A percentile compares a stretch with the other conserved stretches of the same genome.
Conservation (phyloP, 2,888 invertebrate species). For the Auanema sp. region DNA sequence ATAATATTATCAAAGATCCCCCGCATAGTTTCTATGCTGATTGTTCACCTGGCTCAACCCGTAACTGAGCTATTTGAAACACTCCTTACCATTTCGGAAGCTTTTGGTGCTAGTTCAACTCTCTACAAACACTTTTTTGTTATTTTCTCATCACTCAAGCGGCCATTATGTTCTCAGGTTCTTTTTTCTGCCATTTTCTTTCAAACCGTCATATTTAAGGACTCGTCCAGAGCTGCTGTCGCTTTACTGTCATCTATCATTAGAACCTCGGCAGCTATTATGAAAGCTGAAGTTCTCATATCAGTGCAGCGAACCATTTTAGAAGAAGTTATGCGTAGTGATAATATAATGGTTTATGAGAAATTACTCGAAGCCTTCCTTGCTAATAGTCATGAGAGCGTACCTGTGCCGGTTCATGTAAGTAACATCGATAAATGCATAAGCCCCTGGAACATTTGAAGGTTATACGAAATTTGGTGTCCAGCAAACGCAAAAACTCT, state of each 20-base stretch:
- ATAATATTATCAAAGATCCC: too few species aligned
- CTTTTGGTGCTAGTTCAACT: conserved; percentile 30
- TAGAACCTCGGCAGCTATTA: conserved; percentile 20
- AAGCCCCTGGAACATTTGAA: background rate
- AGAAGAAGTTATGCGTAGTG: conserved; percentile 14
- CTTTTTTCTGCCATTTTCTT: background rate
- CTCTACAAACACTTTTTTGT: conserved; percentile 38
- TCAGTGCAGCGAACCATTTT: conserved; percentile 32
- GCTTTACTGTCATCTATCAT: conserved; percentile 26
- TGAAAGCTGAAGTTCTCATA: conserved; percentile 33
- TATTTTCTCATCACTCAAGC: conserved; percentile 28
- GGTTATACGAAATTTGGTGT: conserved; percentile 3
- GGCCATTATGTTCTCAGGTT: conserved; percentile 25
- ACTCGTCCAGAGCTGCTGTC: conserved; percentile 22
- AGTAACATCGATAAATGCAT: conserved; percentile 10
- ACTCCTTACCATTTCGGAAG: conserved; percentile 21
- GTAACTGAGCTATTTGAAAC: conserved; percentile 27
- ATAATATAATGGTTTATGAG: conserved; percentile 21
- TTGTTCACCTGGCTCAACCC: conserved; percentile 23
- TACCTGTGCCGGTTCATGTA: conserved; percentile 45
- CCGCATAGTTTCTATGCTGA: conserved; percentile 28
- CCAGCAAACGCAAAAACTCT: background rate
- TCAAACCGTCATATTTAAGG: conserved; percentile 10
- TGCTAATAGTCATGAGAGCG: conserved; percentile 31
- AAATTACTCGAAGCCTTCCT: conserved; percentile 36